Conservation (phyloP, 2,888 invertebrate genomes). For the Lysandra bellargus region DNA sequence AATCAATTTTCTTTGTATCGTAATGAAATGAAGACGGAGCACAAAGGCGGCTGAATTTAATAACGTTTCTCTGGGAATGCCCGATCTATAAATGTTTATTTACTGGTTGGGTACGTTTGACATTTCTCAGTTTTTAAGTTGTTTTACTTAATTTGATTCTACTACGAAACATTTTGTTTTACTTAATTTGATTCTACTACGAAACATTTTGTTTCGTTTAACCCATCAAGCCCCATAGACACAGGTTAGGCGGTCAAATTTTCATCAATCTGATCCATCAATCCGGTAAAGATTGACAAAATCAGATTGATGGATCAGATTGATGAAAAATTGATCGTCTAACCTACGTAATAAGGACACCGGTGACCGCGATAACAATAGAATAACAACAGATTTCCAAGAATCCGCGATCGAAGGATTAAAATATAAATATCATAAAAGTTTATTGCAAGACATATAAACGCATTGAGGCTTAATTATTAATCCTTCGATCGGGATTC, state of each 20-base stretch:
- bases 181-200: neutral
- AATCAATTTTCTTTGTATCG: conserved; percentile 26
- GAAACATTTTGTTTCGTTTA: neutral
- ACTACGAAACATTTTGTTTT: neutral
- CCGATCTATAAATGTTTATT: conserved; percentile 19
- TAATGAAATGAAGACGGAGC: conserved; percentile 26
- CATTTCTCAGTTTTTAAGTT: neutral
- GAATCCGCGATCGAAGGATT: too few species aligned
- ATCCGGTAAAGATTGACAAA: too few species aligned
- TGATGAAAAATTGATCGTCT: too few species aligned
- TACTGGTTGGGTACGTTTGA: conserved; percentile 19
- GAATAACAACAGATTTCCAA: too few species aligned
- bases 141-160: neutral
- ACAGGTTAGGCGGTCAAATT: too few species aligned
- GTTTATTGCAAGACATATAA: neutral
- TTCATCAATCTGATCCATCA: too few species aligned
- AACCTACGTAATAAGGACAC: too few species aligned
- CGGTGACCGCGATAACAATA: too few species aligned
- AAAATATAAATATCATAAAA: neutral
- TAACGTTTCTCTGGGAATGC: conserved; percentile 2
- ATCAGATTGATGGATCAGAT: too few species aligned
- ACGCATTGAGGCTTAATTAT: neutral
- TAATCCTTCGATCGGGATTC: too few species aligned
- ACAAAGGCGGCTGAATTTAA: conserved; percentile 18
- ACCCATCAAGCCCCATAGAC: too few species aligned